Evolutionary conservation across 2,888 invertebrate species (phyloP), one percentile per base, ranked within the genome.

Genomic region (Cremastinae sp.): DNA sequence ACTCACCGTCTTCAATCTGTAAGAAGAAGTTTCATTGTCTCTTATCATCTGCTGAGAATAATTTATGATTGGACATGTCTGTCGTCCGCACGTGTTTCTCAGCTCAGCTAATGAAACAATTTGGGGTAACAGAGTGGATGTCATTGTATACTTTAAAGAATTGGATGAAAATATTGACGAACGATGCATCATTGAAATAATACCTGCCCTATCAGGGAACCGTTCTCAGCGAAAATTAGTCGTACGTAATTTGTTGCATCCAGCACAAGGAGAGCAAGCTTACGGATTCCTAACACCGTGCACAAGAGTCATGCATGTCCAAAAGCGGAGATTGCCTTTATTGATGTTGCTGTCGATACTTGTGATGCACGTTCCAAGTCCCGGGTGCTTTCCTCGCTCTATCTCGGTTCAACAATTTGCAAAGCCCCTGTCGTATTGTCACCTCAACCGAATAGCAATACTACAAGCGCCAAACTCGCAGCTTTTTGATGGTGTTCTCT

Each of bases 201-300:
- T 5, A 28, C 5, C 5, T 5, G 5, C 28, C 5, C 2, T 2
- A 28, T 5, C 5, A 28, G 5, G 28, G 2, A 28, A 28, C 28
- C 5, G 5, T 28, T 28, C 5, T 28, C 28, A 3, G 28, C 5
- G 28, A 5, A 28, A 28, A 28, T 28, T 28, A 79, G 76, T 73
- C 77, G 72, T 73, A 62, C 78, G 78, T 79, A 79, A 79, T 80
- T 83, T 79, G 78, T 77, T 74, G 75, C 77, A 74, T 78, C 80
- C 79, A 79, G 66, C 78, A 75, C 74, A 76, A 75, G 77, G 76
- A 65, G 16, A 61, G 69, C 64, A 75, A 78, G 78, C 74, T 68
- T 65, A 75, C 74, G 68, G 78, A 81, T 80, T 69, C 70, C 61
- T 75, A 58, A 75, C 34, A 12, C 14, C 2, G 38, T 49, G 36